A percentile compares a stretch with the other conserved stretches of the same genome.
phyloP scores from a whole-genome alignment of 1,140 invertebrate genomes.

The Rhizoglyphus robini region DNA sequence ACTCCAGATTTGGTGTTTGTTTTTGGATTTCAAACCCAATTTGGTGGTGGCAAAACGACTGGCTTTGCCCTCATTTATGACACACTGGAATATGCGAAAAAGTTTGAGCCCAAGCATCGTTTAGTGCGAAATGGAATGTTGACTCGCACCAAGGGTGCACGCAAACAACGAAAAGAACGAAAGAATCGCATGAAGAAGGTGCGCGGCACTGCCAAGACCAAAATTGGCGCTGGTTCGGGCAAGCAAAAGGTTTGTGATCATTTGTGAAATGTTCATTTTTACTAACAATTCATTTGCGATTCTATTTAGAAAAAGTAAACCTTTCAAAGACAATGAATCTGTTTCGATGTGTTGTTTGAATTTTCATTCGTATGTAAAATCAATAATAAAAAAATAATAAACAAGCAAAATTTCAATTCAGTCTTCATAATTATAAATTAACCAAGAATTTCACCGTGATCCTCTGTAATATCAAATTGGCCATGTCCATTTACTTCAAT shows the following conservation, averaged over 20 bases:
- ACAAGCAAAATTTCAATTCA: too few species aligned
- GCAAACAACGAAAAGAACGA: conserved; percentile 97
- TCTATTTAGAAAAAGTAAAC: not conserved
- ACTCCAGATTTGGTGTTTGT: conserved; percentile 91
- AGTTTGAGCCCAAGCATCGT: conserved; percentile 97
- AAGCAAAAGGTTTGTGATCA: conserved; percentile 52
- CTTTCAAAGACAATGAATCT: too few species aligned
- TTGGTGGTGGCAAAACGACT: conserved; percentile 93
- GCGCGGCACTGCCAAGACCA: conserved; percentile 91
- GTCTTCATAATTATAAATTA: too few species aligned
- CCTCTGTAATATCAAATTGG: too few species aligned
- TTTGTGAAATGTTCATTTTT: not conserved
- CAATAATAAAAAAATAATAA: too few species aligned
- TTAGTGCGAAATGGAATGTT: conserved; percentile 73
- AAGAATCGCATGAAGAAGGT: conserved; percentile 99
- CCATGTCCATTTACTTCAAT: too few species aligned
- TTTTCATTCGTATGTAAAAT: too few species aligned
- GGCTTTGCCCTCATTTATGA: conserved; percentile 97
- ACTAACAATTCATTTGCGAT: not conserved
- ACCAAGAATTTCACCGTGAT: too few species aligned
- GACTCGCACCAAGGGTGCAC: conserved; percentile 74
- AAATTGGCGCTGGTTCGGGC: conserved; percentile 78
- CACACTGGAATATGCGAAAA: conserved; percentile 90
- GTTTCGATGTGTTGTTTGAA: too few species aligned
- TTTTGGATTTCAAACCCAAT: conserved; percentile 92